phyloP scores from a whole-genome alignment of 2,113 vertebrate species.

The Philantomba maxwellii region DNA sequence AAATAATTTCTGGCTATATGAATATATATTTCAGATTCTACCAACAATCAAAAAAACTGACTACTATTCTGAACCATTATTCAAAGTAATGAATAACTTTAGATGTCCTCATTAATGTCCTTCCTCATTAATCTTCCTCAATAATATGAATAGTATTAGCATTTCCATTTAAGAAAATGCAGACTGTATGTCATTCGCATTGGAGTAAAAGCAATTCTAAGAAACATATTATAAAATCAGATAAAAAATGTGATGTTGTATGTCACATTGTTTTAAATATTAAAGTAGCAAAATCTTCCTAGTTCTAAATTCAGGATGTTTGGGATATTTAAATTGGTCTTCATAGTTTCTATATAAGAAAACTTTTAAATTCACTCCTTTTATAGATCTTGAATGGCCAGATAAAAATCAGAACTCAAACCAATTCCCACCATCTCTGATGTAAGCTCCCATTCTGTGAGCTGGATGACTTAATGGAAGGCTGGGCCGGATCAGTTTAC shows the following conservation, averaged over 20 bases:
- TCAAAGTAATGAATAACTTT: not conserved
- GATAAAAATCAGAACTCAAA: constrained; percentile 71
- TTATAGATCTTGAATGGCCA: constrained; percentile 58
- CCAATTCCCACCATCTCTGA: constrained; percentile 79
- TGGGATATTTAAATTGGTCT: not conserved
- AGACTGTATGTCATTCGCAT: not conserved
- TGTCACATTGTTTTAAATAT: not conserved
- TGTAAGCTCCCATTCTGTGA: constrained; percentile 65
- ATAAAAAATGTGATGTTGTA: not conserved
- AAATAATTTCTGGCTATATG: not conserved
- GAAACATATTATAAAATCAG: not conserved
- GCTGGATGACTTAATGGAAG: constrained; percentile 65
- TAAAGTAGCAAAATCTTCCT: not conserved
- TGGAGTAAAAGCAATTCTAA: not conserved
- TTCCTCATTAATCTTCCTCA: not conserved
- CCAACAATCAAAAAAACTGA: not conserved
- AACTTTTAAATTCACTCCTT: constrained; percentile 47
- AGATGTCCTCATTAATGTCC: not conserved
- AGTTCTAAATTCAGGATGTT: not conserved
- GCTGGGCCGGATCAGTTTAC: constrained; percentile 75
- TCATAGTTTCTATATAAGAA: constrained; percentile 2
- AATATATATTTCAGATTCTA: not conserved
- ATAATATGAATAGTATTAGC: not conserved
- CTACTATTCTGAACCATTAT: not conserved
- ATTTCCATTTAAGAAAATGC: not conserved